Percentiles rank a stretch among this genome's conserved stretches.
phyloP scores from a whole-genome alignment of 2,113 vertebrate species.

The Xiphophorus maculatus region DNA sequence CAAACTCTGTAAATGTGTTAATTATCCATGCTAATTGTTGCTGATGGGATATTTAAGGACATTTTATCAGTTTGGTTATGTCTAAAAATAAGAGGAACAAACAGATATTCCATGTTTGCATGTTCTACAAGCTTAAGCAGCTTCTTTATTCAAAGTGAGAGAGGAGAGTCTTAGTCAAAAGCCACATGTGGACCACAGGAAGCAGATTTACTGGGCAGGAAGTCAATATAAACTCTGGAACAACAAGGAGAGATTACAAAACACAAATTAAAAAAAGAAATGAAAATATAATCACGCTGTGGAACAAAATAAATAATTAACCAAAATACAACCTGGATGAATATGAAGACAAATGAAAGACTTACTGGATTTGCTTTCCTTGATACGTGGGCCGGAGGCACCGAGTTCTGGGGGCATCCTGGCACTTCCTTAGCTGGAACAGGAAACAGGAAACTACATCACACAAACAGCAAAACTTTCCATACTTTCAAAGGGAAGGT shows the following conservation, averaged over 20 bases:
- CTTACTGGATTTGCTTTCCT: constrained; percentile 91
- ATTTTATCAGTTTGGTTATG: background rate
- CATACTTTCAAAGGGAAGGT: constrained; percentile 25
- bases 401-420: constrained; percentile 83
- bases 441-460: constrained; percentile 72
- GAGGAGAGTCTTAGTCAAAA: background rate
- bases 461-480: constrained; percentile 47
- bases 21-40: too few species aligned
- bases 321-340: constrained; percentile 1
- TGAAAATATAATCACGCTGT: background rate
- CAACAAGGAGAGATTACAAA: constrained; percentile 12
- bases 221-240: constrained; percentile 32
- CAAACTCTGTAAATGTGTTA: background rate
- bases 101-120: background rate
- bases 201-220: constrained; percentile 20
- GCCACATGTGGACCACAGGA: constrained; percentile 21
- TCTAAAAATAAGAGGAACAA: background rate
- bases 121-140: background rate
- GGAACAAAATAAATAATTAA: constrained; percentile 14
- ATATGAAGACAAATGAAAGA: constrained; percentile 21
- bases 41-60: background rate
- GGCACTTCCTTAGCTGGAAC: constrained; percentile 81
- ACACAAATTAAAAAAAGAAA: constrained; percentile 1
- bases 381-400: constrained; percentile 90
- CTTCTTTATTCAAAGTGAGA: constrained; percentile 3